These are phyloP conservation scores for Hipparchia semele DNA, from an alignment of 2,888 invertebrate genomes.

Conservation along the genomic window DNA sequence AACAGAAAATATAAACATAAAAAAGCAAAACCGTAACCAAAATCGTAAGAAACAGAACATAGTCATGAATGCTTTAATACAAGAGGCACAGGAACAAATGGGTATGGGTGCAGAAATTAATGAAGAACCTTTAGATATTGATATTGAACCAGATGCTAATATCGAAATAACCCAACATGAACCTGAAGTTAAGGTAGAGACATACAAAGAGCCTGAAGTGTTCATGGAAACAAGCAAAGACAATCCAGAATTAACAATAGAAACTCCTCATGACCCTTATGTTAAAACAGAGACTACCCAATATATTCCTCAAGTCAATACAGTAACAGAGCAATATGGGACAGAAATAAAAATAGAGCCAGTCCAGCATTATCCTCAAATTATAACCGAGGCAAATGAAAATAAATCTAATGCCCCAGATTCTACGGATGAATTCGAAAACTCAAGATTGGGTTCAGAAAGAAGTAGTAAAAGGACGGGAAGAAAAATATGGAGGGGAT, in stretches of 20 bases:
- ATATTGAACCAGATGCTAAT: constrained; percentile 32
- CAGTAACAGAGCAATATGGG: background rate
- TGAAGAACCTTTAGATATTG: constrained; percentile 33
- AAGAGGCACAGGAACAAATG: constrained; percentile 51
- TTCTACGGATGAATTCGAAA: constrained; percentile 35
- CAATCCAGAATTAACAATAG: background rate
- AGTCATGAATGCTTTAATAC: constrained; percentile 56
- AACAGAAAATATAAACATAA: constrained; percentile 36
- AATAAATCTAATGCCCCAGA: constrained; percentile 28
- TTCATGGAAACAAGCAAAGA: background rate
- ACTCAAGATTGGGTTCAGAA: constrained; percentile 59
- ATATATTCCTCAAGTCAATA: background rate
- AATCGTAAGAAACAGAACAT: constrained; percentile 63
- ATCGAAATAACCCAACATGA: background rate
- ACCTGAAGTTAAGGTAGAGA: constrained; percentile 4
- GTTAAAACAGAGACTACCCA: background rate
- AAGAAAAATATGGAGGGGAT: constrained; percentile 54
- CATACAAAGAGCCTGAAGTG: constrained; percentile 2
- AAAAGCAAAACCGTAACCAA: constrained; percentile 47
- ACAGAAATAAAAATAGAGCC: constrained; percentile 2
- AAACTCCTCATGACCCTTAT: background rate
- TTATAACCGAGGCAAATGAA: constrained; percentile 17
- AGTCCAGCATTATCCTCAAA: background rate
- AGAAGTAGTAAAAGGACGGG: constrained; percentile 58
- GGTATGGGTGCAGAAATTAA: constrained; percentile 46